phyloP scores from a whole-genome alignment of 2,797 vertebrate genomes.

The Denticeps clupeoides region DNA sequence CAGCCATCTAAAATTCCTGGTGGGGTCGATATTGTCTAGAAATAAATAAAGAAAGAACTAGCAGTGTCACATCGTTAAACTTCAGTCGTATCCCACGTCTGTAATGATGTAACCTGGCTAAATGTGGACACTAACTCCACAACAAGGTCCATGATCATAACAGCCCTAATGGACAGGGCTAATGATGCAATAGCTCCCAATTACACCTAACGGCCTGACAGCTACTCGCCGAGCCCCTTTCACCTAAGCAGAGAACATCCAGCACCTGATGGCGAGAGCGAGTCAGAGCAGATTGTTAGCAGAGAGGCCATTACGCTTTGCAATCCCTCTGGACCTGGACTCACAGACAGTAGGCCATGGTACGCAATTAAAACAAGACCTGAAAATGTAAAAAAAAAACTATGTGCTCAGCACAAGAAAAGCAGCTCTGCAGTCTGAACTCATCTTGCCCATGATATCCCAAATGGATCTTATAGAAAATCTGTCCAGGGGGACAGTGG shows the following conservation, averaged over 20 bases:
- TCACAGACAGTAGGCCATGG: slow-evolving; percentile 12
- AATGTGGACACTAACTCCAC: slow-evolving; percentile 45
- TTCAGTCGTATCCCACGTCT: slow-evolving; percentile 31
- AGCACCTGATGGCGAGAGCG: slow-evolving; percentile 11
- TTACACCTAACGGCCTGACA: slow-evolving; percentile 55
- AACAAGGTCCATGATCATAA: slow-evolving; percentile 56
- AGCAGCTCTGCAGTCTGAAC: no score
- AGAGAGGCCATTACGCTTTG: slow-evolving; percentile 13
- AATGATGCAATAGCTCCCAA: slow-evolving; percentile 57
- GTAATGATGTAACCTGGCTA: slow-evolving; percentile 46
- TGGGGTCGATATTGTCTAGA: no score
- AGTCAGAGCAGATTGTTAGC: slow-evolving; percentile 38
- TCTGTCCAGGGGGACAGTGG: no score
- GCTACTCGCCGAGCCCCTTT: slow-evolving; percentile 43
- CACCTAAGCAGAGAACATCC: slow-evolving; percentile 35
- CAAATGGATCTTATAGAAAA: no score
- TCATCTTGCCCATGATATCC: no score
- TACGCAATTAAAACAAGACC: slow-evolving; percentile 33
- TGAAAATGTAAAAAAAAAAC: no score
- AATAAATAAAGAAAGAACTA: no score
- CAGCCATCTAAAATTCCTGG: no score
- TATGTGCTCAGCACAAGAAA: no score
- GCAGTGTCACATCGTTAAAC: slow-evolving; percentile 42
- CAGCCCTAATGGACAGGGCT: slow-evolving; percentile 53
- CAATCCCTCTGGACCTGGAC: slow-evolving; percentile 12